A percentile compares a stretch with the other conserved stretches of the same genome.
phyloP scores from a whole-genome alignment of 2,113 vertebrate genomes.

The Dolichotis patagonum region DNA sequence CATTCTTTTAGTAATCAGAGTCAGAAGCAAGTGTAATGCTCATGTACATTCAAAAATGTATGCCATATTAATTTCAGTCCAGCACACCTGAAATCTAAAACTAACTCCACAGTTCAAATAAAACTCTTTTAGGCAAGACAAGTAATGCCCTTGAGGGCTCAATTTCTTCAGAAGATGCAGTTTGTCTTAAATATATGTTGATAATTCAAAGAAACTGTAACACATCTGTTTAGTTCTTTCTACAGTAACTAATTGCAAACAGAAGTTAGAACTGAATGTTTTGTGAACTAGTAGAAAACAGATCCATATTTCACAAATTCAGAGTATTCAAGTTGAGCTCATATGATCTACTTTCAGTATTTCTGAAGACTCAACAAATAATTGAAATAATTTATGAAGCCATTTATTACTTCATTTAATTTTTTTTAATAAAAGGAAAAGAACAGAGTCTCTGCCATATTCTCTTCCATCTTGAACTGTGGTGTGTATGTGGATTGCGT shows the following conservation, averaged over 20 bases:
- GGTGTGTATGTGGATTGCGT: conserved; percentile 11
- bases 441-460: neutral
- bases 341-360: conserved; percentile 19
- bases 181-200: conserved; percentile 66
- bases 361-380: conserved; percentile 40
- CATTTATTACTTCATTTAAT: conserved; percentile 49
- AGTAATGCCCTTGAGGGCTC: conserved; percentile 50
- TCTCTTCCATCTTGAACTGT: conserved; percentile 6
- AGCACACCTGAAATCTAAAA: conserved; percentile 68
- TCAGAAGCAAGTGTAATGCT: conserved; percentile 75
- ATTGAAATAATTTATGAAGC: conserved; percentile 66
- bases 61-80: conserved; percentile 70
- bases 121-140: conserved; percentile 56
- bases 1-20: conserved; percentile 70
- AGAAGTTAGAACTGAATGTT: conserved; percentile 13
- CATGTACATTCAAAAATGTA: conserved; percentile 66
- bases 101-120: conserved; percentile 51
- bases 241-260: conserved; percentile 73
- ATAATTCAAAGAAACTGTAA: conserved; percentile 65
- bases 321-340: conserved; percentile 22
- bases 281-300: conserved; percentile 56
- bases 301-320: conserved; percentile 43
- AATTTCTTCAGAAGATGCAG: conserved; percentile 11
- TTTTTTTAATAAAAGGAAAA: neutral
- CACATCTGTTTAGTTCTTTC: conserved; percentile 63